Percentiles rank a stretch among this genome's conserved stretches.
These are phyloP conservation scores for Sternotherus odoratus DNA, from an alignment of 2,797 vertebrate genomes.

Conservation along the genomic window DNA sequence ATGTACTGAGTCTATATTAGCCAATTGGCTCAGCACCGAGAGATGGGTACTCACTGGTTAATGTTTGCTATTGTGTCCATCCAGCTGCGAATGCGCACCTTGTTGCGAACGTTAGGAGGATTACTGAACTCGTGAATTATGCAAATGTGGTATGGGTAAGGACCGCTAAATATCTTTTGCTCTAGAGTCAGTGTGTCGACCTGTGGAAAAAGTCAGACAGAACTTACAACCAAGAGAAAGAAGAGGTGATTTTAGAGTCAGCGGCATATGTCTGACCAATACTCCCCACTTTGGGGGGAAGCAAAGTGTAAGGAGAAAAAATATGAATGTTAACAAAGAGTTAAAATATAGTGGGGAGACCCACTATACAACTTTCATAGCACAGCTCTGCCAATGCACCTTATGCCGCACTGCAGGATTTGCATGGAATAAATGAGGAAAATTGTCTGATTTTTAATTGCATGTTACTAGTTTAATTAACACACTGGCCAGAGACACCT, in stretches of 20 bases:
- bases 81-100: slow-evolving; percentile 97
- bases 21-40: background rate
- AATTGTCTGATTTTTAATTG: background rate
- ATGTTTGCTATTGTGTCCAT: slow-evolving; percentile 99
- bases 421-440: background rate
- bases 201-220: slow-evolving; percentile 74
- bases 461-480: background rate
- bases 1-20: background rate
- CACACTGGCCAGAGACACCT: background rate
- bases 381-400: background rate
- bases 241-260: background rate
- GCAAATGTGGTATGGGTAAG: slow-evolving; percentile 97
- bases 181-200: slow-evolving; percentile 94
- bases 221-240: background rate
- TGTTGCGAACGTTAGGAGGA: slow-evolving; percentile 97
- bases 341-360: background rate
- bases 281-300: background rate
- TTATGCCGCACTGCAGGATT: background rate
- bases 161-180: slow-evolving; percentile 95
- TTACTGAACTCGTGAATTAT: slow-evolving; percentile 98
- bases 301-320: accelerated
- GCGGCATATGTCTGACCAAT: accelerated
- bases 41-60: slow-evolving; percentile 91
- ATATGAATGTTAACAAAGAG: background rate
- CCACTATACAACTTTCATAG: background rate